phyloP scores from a whole-genome alignment of 2,113 vertebrate species.

The Anoura caudifer region DNA sequence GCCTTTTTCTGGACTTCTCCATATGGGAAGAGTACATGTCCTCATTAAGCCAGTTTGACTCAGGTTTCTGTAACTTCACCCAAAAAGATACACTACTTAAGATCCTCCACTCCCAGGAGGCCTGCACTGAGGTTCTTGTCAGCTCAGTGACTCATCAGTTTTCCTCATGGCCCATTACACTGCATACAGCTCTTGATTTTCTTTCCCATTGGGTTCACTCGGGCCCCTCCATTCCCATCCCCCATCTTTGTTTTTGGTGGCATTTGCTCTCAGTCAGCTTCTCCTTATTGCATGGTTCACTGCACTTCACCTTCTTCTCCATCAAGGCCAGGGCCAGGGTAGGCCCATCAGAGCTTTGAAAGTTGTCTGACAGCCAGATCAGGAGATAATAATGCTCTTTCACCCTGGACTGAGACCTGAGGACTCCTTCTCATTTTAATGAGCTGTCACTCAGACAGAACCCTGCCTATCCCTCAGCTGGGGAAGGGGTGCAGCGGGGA shows the following conservation, averaged over 20 bases:
- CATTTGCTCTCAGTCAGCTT: not conserved
- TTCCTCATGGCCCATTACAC: not conserved
- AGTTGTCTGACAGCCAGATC: not conserved
- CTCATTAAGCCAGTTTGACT: not conserved
- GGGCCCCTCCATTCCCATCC: not conserved
- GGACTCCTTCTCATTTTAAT: not conserved
- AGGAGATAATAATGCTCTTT: not conserved
- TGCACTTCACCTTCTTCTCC: not conserved
- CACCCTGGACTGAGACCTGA: not conserved
- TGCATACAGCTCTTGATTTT: not conserved
- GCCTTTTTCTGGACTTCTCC: too few relatives aligned
- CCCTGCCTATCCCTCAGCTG: not conserved
- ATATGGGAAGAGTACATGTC: not conserved
- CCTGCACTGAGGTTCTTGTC: fast-evolving
- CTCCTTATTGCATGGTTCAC: too few relatives aligned
- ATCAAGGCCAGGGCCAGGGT: not conserved
- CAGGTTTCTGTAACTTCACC: not conserved
- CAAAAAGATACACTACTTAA: not conserved
- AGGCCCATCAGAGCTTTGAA: not conserved
- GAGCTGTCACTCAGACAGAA: not conserved
- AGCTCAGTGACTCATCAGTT: fast-evolving
- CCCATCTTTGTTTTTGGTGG: not conserved
- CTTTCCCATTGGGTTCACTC: fast-evolving
- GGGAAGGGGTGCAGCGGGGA: fast-evolving
- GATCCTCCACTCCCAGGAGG: too few relatives aligned